These are phyloP conservation scores for Kryphioiulus occultus DNA, from an alignment of 2,888 invertebrate genomes.

Conservation along the genomic window DNA sequence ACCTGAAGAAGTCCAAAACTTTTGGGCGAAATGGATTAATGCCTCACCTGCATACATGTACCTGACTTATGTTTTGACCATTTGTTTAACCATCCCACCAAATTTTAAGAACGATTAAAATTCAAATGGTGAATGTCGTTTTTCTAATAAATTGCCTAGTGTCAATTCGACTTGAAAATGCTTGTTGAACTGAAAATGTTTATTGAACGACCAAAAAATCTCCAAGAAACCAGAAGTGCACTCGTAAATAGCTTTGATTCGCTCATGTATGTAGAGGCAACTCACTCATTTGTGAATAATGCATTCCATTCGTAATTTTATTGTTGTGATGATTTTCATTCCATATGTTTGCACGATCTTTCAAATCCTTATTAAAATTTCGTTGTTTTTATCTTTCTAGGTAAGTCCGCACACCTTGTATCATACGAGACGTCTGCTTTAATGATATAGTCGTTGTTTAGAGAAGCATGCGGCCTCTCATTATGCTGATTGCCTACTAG, in stretches of 20 bases:
- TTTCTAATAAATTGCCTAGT: neutral
- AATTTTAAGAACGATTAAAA: no score
- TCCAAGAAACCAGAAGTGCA: neutral
- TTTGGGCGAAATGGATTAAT: no score
- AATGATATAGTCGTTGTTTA: slow-evolving; percentile 29
- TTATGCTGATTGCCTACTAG: slow-evolving; percentile 24
- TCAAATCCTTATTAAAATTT: neutral
- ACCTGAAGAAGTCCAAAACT: no score
- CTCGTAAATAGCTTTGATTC: neutral
- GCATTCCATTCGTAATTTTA: neutral
- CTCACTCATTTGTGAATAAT: slow-evolving; percentile 2
- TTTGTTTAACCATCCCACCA: no score
- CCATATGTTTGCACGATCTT: no score
- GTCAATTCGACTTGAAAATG: neutral
- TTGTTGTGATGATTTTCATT: neutral
- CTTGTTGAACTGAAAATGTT: neutral
- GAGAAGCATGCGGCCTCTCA: slow-evolving; percentile 6
- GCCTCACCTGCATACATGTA: no score
- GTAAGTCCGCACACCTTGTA: neutral
- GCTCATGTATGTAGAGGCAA: neutral
- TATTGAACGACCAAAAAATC: slow-evolving; percentile 12
- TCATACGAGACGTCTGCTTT: neutral
- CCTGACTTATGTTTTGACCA: no score
- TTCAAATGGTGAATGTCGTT: neutral
- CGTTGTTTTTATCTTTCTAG: neutral